Evolutionary conservation across 2,888 invertebrate genomes (phyloP).

Genomic region (Synanthedon tipuliformis): DNA sequence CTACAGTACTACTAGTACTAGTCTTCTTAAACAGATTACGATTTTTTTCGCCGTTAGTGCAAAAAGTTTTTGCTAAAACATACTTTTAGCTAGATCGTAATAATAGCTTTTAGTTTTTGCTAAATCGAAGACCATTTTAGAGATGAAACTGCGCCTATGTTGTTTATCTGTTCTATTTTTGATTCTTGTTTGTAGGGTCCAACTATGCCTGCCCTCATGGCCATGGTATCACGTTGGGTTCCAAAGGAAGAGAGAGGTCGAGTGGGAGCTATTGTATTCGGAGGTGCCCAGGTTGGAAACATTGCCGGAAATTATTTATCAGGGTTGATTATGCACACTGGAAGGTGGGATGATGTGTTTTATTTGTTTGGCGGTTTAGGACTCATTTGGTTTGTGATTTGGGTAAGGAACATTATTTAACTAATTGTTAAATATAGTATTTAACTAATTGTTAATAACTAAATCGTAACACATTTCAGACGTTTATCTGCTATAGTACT

Average conservation of each 20-base stretch:
- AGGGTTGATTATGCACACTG: slow-evolving; percentile 60
- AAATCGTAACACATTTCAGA: slow-evolving; percentile 17
- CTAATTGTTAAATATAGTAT: no score
- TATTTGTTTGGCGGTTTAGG: slow-evolving; percentile 69
- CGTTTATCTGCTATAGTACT: slow-evolving; percentile 58
- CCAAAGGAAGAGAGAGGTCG: slow-evolving; percentile 68
- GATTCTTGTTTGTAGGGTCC: slow-evolving; percentile 51
- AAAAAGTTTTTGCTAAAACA: no score
- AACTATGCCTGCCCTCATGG: slow-evolving; percentile 73
- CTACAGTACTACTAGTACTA: no score
- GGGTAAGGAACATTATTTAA: slow-evolving; percentile 32
- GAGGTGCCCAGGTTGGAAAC: slow-evolving; percentile 69
- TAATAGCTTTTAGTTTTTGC: no score
- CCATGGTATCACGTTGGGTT: slow-evolving; percentile 72
- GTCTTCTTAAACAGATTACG: no score
- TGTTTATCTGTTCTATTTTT: background rate
- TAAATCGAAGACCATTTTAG: no score
- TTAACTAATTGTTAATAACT: no score
- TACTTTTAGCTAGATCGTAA: no score
- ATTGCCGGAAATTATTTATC: slow-evolving; percentile 65
- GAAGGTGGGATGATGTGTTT: slow-evolving; percentile 70
- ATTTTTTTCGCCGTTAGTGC: no score
- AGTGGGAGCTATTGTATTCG: slow-evolving; percentile 70
- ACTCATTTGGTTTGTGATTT: slow-evolving; percentile 61
- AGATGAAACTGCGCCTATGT: background rate